These are phyloP conservation scores for Protula sp. DNA, from an alignment of 2,888 invertebrate genomes.

Conservation along the genomic window DNA sequence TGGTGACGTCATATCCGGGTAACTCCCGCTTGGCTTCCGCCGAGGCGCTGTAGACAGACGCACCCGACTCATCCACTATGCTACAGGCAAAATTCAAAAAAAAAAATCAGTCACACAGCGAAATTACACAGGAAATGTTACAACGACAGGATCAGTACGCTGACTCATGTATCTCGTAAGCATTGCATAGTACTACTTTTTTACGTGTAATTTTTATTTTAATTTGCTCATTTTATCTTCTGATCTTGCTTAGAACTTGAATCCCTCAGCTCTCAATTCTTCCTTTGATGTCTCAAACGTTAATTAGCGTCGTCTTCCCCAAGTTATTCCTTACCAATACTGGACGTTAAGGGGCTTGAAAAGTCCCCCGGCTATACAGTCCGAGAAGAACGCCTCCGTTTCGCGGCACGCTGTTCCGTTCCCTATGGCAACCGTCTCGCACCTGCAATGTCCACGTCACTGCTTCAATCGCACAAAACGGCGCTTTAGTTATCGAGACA, in stretches of 20 bases:
- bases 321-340: conserved; percentile 52
- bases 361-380: conserved; percentile 59
- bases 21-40: conserved; percentile 78
- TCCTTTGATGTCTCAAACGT: too few species aligned
- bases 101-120: neutral
- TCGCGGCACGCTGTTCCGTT: conserved; percentile 87
- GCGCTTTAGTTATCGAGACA: too few species aligned
- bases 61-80: conserved; percentile 85
- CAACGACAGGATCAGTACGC: neutral
- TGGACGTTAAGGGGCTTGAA: conserved; percentile 62
- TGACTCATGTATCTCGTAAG: too few species aligned
- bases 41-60: conserved; percentile 87
- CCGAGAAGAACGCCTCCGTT: conserved; percentile 70
- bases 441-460: too few species aligned
- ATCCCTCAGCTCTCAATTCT: too few species aligned
- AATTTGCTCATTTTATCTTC: too few species aligned
- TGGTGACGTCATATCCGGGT: conserved; percentile 74
- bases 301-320: too few species aligned
- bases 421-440: conserved; percentile 78
- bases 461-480: too few species aligned
- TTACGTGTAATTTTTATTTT: too few species aligned
- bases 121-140: neutral
- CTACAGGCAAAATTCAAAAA: conserved; percentile 57
- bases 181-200: too few species aligned
- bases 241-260: too few species aligned